Percentiles rank a stretch among this genome's conserved stretches.
Conservation (phyloP, 2,888 invertebrate genomes). For the Drosophila anomalata region DNA sequence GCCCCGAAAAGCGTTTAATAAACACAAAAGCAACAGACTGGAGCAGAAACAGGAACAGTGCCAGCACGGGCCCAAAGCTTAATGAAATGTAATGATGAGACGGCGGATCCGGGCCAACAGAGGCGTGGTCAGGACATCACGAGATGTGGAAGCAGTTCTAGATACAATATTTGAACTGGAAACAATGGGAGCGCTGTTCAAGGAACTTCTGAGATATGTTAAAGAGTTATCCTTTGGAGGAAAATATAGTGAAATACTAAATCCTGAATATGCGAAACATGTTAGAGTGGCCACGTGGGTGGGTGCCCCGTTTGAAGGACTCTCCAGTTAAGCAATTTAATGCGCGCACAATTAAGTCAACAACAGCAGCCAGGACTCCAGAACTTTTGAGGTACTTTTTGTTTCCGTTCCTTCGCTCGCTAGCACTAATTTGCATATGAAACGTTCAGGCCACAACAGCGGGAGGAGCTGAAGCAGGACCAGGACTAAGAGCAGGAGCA, state of each 20-base stretch:
- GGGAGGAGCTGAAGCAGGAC: constrained; percentile 15
- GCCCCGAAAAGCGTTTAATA: constrained; percentile 79
- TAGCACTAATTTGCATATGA: constrained; percentile 66
- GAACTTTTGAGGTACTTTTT: constrained; percentile 36
- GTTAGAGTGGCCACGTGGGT: neutral
- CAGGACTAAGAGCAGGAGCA: neutral
- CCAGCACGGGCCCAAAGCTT: constrained; percentile 49
- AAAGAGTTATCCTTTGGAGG: neutral
- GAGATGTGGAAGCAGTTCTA: constrained; percentile 17
- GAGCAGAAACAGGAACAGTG: constrained; percentile 41
- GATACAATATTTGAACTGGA: constrained; percentile 62
- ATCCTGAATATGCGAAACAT: neutral
- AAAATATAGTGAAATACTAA: neutral
- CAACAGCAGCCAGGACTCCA: constrained; percentile 53
- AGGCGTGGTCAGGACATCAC: constrained; percentile 26
- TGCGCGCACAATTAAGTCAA: constrained; percentile 76
- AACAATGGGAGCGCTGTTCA: constrained; percentile 4
- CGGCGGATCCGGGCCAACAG: constrained; percentile 10
- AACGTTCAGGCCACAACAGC: constrained; percentile 33
- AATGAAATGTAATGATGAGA: constrained; percentile 79
- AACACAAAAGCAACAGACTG: constrained; percentile 66
- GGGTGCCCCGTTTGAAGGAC: constrained; percentile 43
- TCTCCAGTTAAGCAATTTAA: constrained; percentile 72
- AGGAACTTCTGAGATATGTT: neutral
- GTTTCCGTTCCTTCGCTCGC: constrained; percentile 28